Evolutionary conservation across 2,113 vertebrate genomes (phyloP), one percentile per base, ranked within the genome.

Genomic region (Dipodomys ordii): DNA sequence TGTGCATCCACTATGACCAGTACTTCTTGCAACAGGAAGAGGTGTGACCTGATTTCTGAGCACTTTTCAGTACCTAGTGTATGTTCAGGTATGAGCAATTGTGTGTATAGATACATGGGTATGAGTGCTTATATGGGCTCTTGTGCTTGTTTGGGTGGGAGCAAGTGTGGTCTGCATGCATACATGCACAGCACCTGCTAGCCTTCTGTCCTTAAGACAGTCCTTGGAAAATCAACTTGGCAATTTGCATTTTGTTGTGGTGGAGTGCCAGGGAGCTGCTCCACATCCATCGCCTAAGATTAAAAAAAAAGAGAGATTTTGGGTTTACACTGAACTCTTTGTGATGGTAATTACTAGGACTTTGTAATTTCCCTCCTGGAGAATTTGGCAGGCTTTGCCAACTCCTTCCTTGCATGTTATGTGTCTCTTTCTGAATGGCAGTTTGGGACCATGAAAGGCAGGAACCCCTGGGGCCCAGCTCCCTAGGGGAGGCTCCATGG

Each of bases 21-120:
- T 0, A 8, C 65, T 23, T 46, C n/a, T 65, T 88, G 4, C 60
- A 57, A 57, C 15, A 57, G 53, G 53, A 57, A 57, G 9, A 53
- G 32, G 6, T 6, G 3, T 2, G 16, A 32, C 65, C 3, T 46
- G 57, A 57, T 22, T 44, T 25, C 77, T 18, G 1, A 71, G 28
- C 62, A 25, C 20, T n/a, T 64, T 44, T 0, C 0, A 87, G 53
- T 7, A 25, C 84, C 3, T 12, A 18, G 57, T 16, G 57, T 7
- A 0, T 68, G 86, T 28, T 72, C 19, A 39, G 35, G 53, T 39
- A 12, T 65, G 18, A 7, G 23, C 0, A 7, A 3, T 1, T 16
- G 16, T 44, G 30, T 19, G 4, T n/a, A 7, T 0, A 16, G 44
- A 9, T 8, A 11, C 19, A 5, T 0, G 0, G 1, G 0, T 5